A percentile compares a stretch with the other conserved stretches of the same genome.
Evolutionary conservation across 2,888 invertebrate species (phyloP).

Genomic region (Drosophila prostipennis): DNA sequence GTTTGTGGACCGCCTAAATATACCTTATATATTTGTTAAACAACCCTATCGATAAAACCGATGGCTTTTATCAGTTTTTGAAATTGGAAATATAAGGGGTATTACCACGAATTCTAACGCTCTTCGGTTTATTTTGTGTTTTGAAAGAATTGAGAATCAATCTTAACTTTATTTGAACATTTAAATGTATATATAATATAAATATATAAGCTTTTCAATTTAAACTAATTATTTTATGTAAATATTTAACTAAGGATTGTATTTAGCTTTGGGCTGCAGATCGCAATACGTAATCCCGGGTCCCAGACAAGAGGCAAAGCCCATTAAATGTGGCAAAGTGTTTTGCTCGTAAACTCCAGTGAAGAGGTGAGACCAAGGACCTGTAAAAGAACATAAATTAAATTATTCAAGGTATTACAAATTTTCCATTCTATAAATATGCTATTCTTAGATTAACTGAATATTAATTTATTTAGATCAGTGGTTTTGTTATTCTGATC

Average conservation of each 20-base stretch:
- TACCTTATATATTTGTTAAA: too few relatives aligned
- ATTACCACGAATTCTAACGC: too few relatives aligned
- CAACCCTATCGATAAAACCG: not conserved
- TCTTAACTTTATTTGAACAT: too few relatives aligned
- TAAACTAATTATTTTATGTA: not conserved
- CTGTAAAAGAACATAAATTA: constrained; percentile 45
- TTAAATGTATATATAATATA: too few relatives aligned
- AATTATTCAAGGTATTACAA: too few relatives aligned
- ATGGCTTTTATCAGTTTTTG: not conserved
- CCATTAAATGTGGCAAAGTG: constrained; percentile 85
- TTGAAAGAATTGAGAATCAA: too few relatives aligned
- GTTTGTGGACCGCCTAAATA: not conserved
- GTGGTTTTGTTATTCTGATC: too few relatives aligned
- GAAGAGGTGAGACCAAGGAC: constrained; percentile 87
- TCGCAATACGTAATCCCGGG: constrained; percentile 74
- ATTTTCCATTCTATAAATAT: too few relatives aligned
- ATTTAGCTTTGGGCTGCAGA: constrained; percentile 45
- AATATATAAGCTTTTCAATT: too few relatives aligned
- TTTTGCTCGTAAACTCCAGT: constrained; percentile 87
- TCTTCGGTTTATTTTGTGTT: too few relatives aligned
- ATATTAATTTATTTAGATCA: too few relatives aligned
- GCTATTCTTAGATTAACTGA: too few relatives aligned
- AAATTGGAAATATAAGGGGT: not conserved
- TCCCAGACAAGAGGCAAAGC: constrained; percentile 81
- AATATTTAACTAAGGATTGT: constrained; percentile 24